Conservation (phyloP, 53 echinoderm and acorn worm genomes). For the Henricia sp. region DNA sequence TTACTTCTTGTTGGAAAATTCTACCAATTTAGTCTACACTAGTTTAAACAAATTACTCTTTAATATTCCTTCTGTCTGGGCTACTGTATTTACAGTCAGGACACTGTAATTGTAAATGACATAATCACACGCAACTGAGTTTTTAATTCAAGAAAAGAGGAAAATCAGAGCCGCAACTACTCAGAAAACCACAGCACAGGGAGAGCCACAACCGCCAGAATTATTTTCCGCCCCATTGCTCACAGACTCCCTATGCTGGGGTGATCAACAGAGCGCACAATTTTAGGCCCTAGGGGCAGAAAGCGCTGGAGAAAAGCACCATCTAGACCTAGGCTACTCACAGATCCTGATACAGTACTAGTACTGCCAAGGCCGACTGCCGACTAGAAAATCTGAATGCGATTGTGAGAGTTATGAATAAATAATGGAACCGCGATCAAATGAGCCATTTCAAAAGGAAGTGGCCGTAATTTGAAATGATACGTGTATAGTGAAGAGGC, state of each 20-base stretch:
- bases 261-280: slow-evolving; percentile 42
- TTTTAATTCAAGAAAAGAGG: not conserved
- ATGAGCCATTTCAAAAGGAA: not conserved
- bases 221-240: slow-evolving; percentile 26
- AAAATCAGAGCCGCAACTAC: not conserved
- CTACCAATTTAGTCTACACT: no score
- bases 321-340: not conserved
- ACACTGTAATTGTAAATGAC: not conserved
- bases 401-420: not conserved
- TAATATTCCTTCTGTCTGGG: not conserved
- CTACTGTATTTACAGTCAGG: not conserved
- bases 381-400: not conserved
- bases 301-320: not conserved
- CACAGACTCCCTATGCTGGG: not conserved
- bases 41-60: not conserved
- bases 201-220: slow-evolving; percentile 11
- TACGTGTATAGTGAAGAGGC: not conserved
- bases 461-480: slow-evolving; percentile 15
- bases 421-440: not conserved
- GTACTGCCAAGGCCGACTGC: slow-evolving; percentile 8
- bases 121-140: not conserved
- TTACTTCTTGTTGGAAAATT: no score
- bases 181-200: not conserved
- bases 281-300: slow-evolving; percentile 18
- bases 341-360: not conserved